Evolutionary conservation across 2,797 vertebrate species (phyloP), one percentile per base, ranked within the genome.

Genomic region (Acanthurus leucopareius): DNA sequence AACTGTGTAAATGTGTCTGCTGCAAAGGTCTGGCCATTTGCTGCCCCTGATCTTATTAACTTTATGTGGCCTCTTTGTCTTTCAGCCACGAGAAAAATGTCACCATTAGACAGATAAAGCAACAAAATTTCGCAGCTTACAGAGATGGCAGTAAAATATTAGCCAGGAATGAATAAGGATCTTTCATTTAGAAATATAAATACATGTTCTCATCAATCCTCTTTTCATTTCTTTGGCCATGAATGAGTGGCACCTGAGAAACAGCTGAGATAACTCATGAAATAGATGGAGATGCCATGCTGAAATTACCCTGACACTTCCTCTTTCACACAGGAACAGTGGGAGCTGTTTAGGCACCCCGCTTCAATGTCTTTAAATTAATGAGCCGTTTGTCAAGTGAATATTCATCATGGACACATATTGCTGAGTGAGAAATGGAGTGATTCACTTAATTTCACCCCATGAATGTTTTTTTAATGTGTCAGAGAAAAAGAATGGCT

Each of bases 271-370:
- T 82, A 15, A 79, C 86, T 72, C 79, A 73, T 49, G 51, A 77
- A 84, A 87, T 78, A 75, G 66, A 89, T 85, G 48, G 78, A 89
- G 85, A 86, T 73, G 86, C 87, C 84, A 79, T 57, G 52, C 73
- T 85, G 56, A 83, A 86, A 85, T 87, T 82, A 77, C 32, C 48
- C 59, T 63, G 73, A 72, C 15, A 3, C 20, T 40, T 54, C 38
- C 52, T 53, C 58, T 48, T 79, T 54, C 40, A 64, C 63, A 68
- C 25, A 44, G 75, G 69, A 88, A 70, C 80, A 57, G 69, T 68
- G 60, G 68, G 83, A 86, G 80, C 74, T 77, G 63, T 78, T 49
- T 44, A 56, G 53, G 47, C 62, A 59, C 63, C 70, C 69, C 49
- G 42, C 57, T 75, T 64, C 69, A 57, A 0, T 69, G 74, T 70